Percentiles rank a stretch among this genome's conserved stretches.
Evolutionary conservation across 2,113 vertebrate species (phyloP).

Genomic region (Polypterus bichir): DNA sequence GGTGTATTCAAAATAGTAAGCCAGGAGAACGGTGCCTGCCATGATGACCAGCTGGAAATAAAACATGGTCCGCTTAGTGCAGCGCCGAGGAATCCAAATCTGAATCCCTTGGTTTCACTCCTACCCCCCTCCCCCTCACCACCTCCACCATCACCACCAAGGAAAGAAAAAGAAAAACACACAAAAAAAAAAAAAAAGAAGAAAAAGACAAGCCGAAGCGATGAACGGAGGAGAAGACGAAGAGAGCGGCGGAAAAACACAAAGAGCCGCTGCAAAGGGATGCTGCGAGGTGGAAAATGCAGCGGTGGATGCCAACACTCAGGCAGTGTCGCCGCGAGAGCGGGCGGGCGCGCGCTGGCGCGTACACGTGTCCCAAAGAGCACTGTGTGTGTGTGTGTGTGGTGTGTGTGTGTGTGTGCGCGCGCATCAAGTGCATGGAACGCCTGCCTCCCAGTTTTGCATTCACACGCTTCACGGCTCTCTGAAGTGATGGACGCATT

Average conservation of each 20-base stretch:
- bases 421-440: too few relatives aligned
- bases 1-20: slow-evolving; percentile 83
- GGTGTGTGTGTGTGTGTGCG: too few relatives aligned
- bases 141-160: not conserved
- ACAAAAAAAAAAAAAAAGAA: too few relatives aligned
- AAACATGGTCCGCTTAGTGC: slow-evolving; percentile 37
- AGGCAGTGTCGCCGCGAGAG: too few relatives aligned
- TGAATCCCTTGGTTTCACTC: not conserved
- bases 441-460: too few relatives aligned
- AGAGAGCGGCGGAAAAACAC: not conserved
- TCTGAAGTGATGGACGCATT: too few relatives aligned
- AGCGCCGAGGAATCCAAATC: not conserved
- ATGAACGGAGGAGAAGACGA: not conserved
- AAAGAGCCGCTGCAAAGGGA: not conserved
- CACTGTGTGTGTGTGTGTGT: too few relatives aligned
- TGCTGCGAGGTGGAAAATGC: not conserved
- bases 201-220: not conserved
- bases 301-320: not conserved
- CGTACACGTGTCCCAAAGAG: too few relatives aligned
- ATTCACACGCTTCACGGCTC: too few relatives aligned
- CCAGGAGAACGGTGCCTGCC: slow-evolving; percentile 70
- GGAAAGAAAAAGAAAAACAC: not conserved
- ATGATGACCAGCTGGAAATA: slow-evolving; percentile 78
- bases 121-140: not conserved
- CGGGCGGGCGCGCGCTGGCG: too few relatives aligned